Evolutionary conservation across 2,797 vertebrate genomes (phyloP).

Genomic region (Typhlichthys subterraneus): DNA sequence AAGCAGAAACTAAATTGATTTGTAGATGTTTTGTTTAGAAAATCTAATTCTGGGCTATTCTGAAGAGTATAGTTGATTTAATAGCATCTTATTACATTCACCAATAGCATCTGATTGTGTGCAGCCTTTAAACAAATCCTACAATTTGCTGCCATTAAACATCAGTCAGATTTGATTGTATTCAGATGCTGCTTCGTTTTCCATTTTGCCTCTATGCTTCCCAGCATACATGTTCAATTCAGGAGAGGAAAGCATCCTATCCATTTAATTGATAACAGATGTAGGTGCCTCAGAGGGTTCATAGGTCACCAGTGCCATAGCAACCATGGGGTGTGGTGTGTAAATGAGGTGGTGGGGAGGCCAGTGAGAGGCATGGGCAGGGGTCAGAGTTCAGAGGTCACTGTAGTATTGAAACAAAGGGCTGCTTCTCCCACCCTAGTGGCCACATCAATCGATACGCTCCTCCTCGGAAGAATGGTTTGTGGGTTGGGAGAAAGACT

Average conservation of each 20-base stretch:
- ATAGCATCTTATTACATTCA: slow-evolving; percentile 25
- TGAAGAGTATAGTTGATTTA: not conserved
- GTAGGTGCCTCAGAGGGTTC: slow-evolving; percentile 75
- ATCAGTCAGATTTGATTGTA: slow-evolving; percentile 34
- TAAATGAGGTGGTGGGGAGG: slow-evolving; percentile 53
- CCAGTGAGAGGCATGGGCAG: slow-evolving; percentile 31
- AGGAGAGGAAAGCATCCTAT: slow-evolving; percentile 62
- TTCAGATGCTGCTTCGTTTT: slow-evolving; percentile 39
- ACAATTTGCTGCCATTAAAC: slow-evolving; percentile 31
- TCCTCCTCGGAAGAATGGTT: slow-evolving; percentile 32
- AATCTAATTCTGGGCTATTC: too few relatives aligned
- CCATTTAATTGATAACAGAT: slow-evolving; percentile 83
- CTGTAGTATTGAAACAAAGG: slow-evolving; percentile 73
- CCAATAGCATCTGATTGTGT: slow-evolving; percentile 20
- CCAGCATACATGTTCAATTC: slow-evolving; percentile 20
- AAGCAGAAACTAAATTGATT: not conserved
- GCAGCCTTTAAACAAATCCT: slow-evolving; percentile 12
- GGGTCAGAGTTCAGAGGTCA: slow-evolving; percentile 73
- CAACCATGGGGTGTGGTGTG: slow-evolving; percentile 67
- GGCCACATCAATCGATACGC: slow-evolving; percentile 66
- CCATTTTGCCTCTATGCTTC: slow-evolving; percentile 10
- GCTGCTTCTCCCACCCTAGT: slow-evolving; percentile 44
- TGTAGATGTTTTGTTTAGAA: not conserved
- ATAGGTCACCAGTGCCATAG: slow-evolving; percentile 74
- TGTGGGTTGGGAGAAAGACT: not conserved